Evolutionary conservation across 2,888 invertebrate species (phyloP), one percentile per base, ranked within the genome.

Genomic region (Xylota sylvarum): DNA sequence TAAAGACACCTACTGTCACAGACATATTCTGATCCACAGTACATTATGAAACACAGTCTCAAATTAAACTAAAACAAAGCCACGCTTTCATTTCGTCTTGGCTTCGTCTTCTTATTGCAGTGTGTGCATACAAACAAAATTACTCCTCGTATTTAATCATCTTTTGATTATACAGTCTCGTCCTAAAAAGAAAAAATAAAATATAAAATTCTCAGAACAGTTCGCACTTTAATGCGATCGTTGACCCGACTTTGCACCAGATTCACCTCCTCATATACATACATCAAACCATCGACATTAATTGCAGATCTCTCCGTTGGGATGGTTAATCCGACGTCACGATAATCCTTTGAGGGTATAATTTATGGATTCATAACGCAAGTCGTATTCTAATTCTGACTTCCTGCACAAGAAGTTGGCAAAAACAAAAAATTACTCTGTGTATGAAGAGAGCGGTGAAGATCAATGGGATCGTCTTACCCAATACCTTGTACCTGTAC

Each of bases 231-330:
- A 73, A 83, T 78, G 69, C 79, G 84, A 74, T 74, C 79, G 10
- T 79, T 79, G 69, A 79, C 84, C 84, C 37, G 40, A 30, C 74
- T 73, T 50, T 74, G 74, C 69, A 79, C 74, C 84, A 83, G 72
- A 67, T 83, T 55, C 55, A 17, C 37, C 56, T 58, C 50, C 32
- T 67, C 30, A 62, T 60, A 70, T 56, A 50, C 60, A 43, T 77
- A 83, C 79, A 84, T 79, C 84, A 79, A 55, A 48, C 55, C 65
- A 79, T 84, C 84, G 84, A 84, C 84, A 74, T 84, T 79, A 84
- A 84, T 84, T 84, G 84, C 84, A 79, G 79, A 84, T 72, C 74
- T 72, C 73, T 84, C 74, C 69, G 69, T 74, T 79, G 67, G 55
- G 35, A 52, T 83, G 48, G 62, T 67, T 74, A 62, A 69, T 73